Evolutionary conservation across 2,113 vertebrate genomes (phyloP), one percentile per base, ranked within the genome.

Genomic region (Sylvia atricapilla): DNA sequence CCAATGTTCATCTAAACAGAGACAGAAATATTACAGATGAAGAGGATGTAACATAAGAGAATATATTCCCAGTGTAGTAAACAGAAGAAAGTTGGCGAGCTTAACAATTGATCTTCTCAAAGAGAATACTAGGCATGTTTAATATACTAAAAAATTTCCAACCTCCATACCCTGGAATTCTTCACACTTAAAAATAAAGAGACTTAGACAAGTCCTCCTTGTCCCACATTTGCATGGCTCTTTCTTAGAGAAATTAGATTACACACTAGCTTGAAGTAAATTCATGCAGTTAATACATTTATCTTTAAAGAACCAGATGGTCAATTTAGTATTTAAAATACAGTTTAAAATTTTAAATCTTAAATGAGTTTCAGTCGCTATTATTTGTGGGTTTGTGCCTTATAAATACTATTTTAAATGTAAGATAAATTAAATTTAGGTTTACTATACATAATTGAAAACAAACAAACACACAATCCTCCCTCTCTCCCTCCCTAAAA

Each of bases 221-320:
- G 74, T 93, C 41, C 33, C 44, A 88, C 37, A 96, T 97, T 95
- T 94, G 6, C 77, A 82, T 82, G 67, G 6, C 14, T 85, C n/a
- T 91, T 95, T 93, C 62, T 81, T 78, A 77, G 11, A 87, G 37
- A 96, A 97, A 97, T 96, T 96, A 93, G 43, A 95, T 96, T 95
- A 79, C 43, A 87, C 23, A 94, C 27, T 85, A 89, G 22, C 88
- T 84, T 92, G 84, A 94, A 94, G 84, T 86, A 96, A 95, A 96
- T 84, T 89, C 43, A 66, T 68, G 27, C 24, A 84, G 63, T 92
- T 97, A 97, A 95, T 93, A 50, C 19, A 92, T 63, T 96, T 94
- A 96, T 96, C 84, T 96, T 96, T 94, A 82, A 94, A 89, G 75
- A 52, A 93, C 11, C 86, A 96, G 70, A 96, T 95, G 75, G 43